These are phyloP conservation scores for Lithophane socia DNA, from an alignment of 2,888 invertebrate species.

Conservation along the genomic window DNA sequence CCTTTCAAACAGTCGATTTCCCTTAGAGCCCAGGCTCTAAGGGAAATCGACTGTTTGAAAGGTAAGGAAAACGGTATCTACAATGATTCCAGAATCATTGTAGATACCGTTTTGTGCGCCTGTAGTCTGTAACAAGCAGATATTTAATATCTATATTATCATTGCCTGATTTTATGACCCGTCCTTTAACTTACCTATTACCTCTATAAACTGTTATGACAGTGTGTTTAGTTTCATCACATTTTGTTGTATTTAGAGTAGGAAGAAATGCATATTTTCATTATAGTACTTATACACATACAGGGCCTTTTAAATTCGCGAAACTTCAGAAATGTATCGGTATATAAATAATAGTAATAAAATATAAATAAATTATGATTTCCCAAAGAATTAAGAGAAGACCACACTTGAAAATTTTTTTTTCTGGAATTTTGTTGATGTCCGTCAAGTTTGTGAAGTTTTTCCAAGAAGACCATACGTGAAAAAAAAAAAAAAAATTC, in stretches of 20 bases:
- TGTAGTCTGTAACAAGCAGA: neutral
- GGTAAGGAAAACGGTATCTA: too few relatives aligned
- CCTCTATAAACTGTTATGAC: neutral
- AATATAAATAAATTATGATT: neutral
- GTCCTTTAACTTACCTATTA: neutral
- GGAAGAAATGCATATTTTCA: neutral
- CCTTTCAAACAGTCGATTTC: neutral
- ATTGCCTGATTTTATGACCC: neutral
- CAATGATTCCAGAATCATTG: neutral
- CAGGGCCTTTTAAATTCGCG: neutral
- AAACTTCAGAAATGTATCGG: neutral
- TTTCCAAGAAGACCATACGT: too few relatives aligned
- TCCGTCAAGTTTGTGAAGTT: too few relatives aligned
- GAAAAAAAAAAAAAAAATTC: too few relatives aligned
- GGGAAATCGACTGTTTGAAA: too few relatives aligned
- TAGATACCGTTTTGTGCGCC: neutral
- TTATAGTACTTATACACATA: neutral
- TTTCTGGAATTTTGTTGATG: too few relatives aligned
- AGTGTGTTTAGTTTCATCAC: too few relatives aligned
- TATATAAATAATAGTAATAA: neutral
- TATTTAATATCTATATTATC: neutral
- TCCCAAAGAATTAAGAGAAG: too few relatives aligned
- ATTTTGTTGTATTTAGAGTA: neutral
- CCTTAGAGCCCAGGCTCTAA: too few relatives aligned
- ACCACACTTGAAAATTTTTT: too few relatives aligned